Base-by-base conservation (phyloP, 2,888 invertebrate genomes). In the Tanytarsus gracilentus region DNA sequence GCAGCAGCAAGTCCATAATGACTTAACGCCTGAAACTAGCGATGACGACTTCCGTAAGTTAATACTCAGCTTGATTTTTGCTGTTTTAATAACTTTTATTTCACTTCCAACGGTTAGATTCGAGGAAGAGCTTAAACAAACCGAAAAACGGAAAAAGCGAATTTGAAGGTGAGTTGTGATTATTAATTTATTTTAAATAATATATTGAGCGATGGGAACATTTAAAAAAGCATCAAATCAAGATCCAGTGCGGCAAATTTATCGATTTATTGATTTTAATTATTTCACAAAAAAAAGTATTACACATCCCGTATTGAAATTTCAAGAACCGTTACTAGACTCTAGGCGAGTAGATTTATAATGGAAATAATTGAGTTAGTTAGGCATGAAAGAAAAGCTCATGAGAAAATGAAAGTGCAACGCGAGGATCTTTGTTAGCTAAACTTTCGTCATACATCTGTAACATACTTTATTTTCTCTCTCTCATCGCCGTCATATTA, bases 1-100 rank as follows among this genome's bases (percentile, higher is more conserved):
- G n/a, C 33, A 33, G 9, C 33, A 33, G 33, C 9, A 9, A n/a
- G n/a, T n/a, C n/a, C n/a, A n/a, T 9, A 33, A 21, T 23, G 48
- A 30, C 30, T 25, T 51, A 16, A 51, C 51, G 3, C 51, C 51
- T 4, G 51, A 51, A 14, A 51, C 51, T 9, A 18, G 18, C 18
- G 51, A 51, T 18, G 51, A 51, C 30, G 51, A 51, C 25, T 29
- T 25, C 18, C 29, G 51, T 51, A 27, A n/a, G 51, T 9, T 11
- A 7, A 29, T 29, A 7, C 18, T 51, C 7, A 7, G 11, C 9
- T 3, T 2, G 4, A 25, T 26, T 14, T 2, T 27, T n/a, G 5
- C 6, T 29, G 4, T 11, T n/a, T 16, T 39, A 5, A 39, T n/a
- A n/a, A 5, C 48, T 23, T 9, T 16, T 23, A 8, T 40, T 40